Evolutionary conservation across 2,113 vertebrate genomes (phyloP).

Genomic region (Archilochus colubris): DNA sequence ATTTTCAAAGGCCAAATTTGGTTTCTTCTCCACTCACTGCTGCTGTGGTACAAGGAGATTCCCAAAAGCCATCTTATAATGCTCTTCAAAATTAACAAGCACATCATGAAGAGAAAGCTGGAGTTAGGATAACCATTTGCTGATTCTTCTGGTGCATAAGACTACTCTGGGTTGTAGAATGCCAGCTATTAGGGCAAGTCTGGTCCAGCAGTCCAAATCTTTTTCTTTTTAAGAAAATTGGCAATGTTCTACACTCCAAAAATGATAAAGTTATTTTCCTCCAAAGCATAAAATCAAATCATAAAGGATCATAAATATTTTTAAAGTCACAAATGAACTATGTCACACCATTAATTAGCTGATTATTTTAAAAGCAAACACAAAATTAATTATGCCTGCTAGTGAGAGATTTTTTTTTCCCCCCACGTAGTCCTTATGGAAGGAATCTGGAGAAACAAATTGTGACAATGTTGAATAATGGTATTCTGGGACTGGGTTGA

Average conservation of each 20-base stretch:
- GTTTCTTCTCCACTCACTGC: background rate
- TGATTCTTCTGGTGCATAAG: background rate
- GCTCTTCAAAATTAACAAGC: background rate
- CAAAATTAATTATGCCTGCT: conserved; percentile 67
- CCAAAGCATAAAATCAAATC: conserved; percentile 56
- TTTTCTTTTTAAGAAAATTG: conserved; percentile 49
- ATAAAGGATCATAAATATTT: conserved; percentile 72
- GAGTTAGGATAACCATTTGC: background rate
- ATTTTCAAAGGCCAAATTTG: background rate
- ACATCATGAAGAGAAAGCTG: background rate
- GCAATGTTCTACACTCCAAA: conserved; percentile 34
- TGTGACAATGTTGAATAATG: conserved; percentile 14
- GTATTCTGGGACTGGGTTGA: background rate
- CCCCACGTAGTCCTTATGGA: conserved; percentile 47
- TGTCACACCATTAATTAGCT: conserved; percentile 70
- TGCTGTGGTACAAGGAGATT: background rate
- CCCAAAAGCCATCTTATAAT: background rate
- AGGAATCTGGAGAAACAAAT: conserved; percentile 58
- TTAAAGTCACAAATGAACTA: conserved; percentile 70
- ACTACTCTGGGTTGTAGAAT: background rate
- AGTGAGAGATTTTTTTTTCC: background rate
- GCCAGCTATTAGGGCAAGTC: conserved; percentile 2
- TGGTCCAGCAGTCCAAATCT: conserved; percentile 26
- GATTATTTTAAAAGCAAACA: conserved; percentile 73
- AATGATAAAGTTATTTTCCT: conserved; percentile 55